Base-by-base conservation (phyloP, 1,140 invertebrate genomes). In the Magallana gigas region DNA sequence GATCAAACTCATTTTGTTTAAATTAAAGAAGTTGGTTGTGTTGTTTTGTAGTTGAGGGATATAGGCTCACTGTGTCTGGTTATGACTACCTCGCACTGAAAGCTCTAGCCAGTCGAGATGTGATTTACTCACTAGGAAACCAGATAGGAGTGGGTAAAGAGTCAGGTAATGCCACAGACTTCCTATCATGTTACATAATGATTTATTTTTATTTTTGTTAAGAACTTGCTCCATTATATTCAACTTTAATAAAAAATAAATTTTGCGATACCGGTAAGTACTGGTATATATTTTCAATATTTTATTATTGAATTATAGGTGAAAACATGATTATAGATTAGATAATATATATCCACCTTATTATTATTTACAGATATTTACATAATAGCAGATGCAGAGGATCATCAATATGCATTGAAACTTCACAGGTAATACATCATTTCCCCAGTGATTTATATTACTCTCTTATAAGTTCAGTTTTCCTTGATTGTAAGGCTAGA, bases 141-240 rank as follows among this genome's bases (percentile, higher is more conserved):
- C 98, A 99, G 95, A 99, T 99, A 93, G 99, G 99, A 62, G 97
- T 99, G 81, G 99, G 99, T 48, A 99, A 99, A 95, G 99, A 99
- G 95, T 99, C 96, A 57, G 96, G 96, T 95, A 94, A 59, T 60
- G 36, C 36, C 36, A 48, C 36, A 4, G 12, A 57, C 80, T 12
- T 57, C 56, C 14, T 23, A 1, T 23, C 29, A 7, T 16, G 36
- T 12, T 18, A 82, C 14, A n/a, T 18, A 12, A 6, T 56, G 80
- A 5, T 82, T 57, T 56, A 56, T 18, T 18, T 82, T 57, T 56
- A 56, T 18, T 18, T 16, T 82, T 82, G 14, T 48, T 0, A 48
- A 48, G 5, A 48, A 48, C 0, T 48, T 0, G 36, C 36, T 48
- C 36, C 36, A 48, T 48, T 48, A 48, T 48, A 48, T 48, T 48